phyloP scores from a whole-genome alignment of 2,113 vertebrate species.

The Centropristis striata region DNA sequence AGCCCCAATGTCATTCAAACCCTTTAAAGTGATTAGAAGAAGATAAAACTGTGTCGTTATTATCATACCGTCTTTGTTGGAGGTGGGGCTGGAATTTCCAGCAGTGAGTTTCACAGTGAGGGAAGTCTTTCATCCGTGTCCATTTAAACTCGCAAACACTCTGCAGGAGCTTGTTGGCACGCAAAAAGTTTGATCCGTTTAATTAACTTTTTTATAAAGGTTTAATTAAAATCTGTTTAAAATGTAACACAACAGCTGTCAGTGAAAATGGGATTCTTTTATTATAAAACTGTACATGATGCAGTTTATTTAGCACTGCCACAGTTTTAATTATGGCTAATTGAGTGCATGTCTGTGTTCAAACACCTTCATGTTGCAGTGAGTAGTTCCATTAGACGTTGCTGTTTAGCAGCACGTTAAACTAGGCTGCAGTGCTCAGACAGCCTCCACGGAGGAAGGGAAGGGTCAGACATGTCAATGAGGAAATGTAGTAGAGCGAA shows the following conservation, averaged over 20 bases:
- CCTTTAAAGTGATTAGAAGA: slow-evolving; percentile 70
- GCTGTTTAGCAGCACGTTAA: slow-evolving; percentile 30
- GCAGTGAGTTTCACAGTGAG: neutral
- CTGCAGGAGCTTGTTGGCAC: slow-evolving; percentile 8
- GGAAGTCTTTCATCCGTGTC: slow-evolving; percentile 26
- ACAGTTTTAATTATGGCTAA: slow-evolving; percentile 60
- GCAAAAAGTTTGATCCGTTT: slow-evolving; percentile 1
- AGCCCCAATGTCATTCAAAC: slow-evolving; percentile 70
- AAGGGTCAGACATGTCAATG: neutral
- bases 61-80: slow-evolving; percentile 55
- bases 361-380: slow-evolving; percentile 39
- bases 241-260: slow-evolving; percentile 48
- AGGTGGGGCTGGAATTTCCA: slow-evolving; percentile 29
- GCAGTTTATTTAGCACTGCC: slow-evolving; percentile 43
- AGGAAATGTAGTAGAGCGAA: slow-evolving; percentile 7
- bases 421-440: slow-evolving; percentile 24
- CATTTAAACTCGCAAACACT: slow-evolving; percentile 23
- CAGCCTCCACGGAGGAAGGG: slow-evolving; percentile 7
- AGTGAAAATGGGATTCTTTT: slow-evolving; percentile 47
- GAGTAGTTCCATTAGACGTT: slow-evolving; percentile 27
- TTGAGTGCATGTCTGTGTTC: slow-evolving; percentile 44
- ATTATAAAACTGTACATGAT: slow-evolving; percentile 44
- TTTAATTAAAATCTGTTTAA: slow-evolving; percentile 64
- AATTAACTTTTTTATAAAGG: slow-evolving; percentile 16
- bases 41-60: slow-evolving; percentile 60